Base-by-base conservation (phyloP, 2,888 invertebrate genomes). In the Leucoptera coffeella region DNA sequence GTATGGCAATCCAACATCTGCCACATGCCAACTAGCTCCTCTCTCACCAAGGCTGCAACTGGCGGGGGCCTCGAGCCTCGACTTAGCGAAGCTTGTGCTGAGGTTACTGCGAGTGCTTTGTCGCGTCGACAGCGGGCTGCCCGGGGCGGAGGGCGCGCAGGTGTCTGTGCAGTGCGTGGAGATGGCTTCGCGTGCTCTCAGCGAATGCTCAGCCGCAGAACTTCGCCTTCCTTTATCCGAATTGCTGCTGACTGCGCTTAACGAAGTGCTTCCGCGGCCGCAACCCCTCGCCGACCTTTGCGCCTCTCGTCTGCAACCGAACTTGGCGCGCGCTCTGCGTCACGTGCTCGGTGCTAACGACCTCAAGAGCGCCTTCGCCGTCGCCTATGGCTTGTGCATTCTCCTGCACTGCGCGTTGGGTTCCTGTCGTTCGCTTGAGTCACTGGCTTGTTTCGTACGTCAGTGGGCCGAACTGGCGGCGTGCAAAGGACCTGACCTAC, bases 111-210 rank as follows among this genome's bases (percentile, higher is more conserved):
- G 73, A 30, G 71, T 71, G 28, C 39, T 77, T 17, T 71, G 75
- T 22, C 64, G 64, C 27, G 64, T 74, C 7, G 75, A 76, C 33
- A 62, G 61, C 38, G 59, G 67, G 28, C 43, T 71, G 1, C 57
- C 67, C 1, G 65, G 69, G 1, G 61, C 75, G 2, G 74, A 74
- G 31, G 73, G 71, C 0, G 67, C 74, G 1, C 71, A 67, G 32
- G 65, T 74, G 29, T 73, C 75, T 0, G 62, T 77, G 38, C 76
- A 77, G 32, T 74, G 76, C 14, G 55, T 79, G 1, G 77, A n/a
- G n/a, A n/a, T n/a, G n/a, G n/a, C n/a, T n/a, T n/a, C n/a, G n/a
- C 76, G 40, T 80, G 80, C 36, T 61, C 78, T 0, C 35, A 79
- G 17, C 72, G 77, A 27, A 76, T 75, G 28, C 43, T 80, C 0